Base-by-base conservation (phyloP, 1,140 invertebrate species). In the Thaumetopoea pityocampa region DNA sequence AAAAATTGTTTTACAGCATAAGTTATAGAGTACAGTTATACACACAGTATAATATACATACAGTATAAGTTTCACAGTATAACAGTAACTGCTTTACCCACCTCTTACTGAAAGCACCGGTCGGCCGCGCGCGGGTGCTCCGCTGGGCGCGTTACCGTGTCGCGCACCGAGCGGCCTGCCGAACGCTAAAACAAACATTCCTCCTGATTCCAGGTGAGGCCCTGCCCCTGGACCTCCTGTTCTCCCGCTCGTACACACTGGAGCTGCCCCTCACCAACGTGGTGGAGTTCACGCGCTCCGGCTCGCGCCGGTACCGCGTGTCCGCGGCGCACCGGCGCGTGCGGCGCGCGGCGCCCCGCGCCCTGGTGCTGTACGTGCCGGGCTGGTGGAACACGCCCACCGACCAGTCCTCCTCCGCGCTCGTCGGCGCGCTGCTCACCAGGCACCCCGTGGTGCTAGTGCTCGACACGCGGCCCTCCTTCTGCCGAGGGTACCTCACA, bases 331-430 rank as follows among this genome's bases (percentile, higher is more conserved):
- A n/a, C 26, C 8, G 20, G 18, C 11, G 9, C 30, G 16, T 15
- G 29, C 11, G 28, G 27, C n/a, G 20, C 44, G 5, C 23, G 14
- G 11, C 22, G 17, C 5, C 12, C 15, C 5, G 10, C 10, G 27
- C 40, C 5, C 26, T 49, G 4, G 20, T 48, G 7, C n/a, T 50
- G 6, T 45, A 41, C 38, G 19, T 44, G 16, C 71, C 78, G 1
- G 78, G 78, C 23, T 82, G 78, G 78, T 70, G 71, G 71, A 82
- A 82, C 59, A 70, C 66, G 0, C 76, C 74, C 1, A 52, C 42
- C 1, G 78, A 82, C 29, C 63, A 76, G 5, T 71, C 78, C 4
- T 56, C 69, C 0, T 24, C 41, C 1, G 56, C 73, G 2, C 12
- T 82, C 9, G 67, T 76, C 6, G 43, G 63, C 6, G 66, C 76